phyloP scores from a whole-genome alignment of 2,113 vertebrate genomes.

The Campylomormyrus numenius region DNA sequence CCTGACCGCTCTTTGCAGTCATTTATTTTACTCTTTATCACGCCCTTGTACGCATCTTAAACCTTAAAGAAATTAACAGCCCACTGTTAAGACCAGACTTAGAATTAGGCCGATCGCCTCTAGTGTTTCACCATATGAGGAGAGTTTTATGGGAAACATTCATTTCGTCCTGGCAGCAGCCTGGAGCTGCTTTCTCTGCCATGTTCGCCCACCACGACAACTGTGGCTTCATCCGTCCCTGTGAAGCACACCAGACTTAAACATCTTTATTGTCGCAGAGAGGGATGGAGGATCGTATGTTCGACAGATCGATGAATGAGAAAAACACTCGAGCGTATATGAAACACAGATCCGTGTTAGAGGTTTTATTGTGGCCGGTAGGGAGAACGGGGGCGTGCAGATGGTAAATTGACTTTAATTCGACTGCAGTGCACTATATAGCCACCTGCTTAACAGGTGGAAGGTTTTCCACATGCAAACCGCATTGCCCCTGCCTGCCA shows the following conservation, averaged over 20 bases:
- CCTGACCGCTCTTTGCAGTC: background rate
- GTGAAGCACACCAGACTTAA: background rate
- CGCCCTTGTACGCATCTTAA: background rate
- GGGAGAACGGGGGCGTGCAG: background rate
- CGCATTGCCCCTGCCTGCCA: background rate
- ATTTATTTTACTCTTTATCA: background rate
- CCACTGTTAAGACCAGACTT: background rate
- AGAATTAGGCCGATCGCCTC: background rate
- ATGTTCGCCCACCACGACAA: background rate
- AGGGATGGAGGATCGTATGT: background rate
- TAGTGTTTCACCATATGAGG: background rate
- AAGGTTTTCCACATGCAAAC: background rate
- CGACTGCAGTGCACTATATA: background rate
- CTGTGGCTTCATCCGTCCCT: background rate
- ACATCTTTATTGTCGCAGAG: background rate
- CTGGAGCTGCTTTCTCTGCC: background rate
- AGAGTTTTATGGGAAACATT: background rate
- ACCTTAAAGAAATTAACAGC: background rate
- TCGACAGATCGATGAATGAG: background rate
- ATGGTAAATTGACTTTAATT: background rate
- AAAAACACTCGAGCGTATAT: background rate
- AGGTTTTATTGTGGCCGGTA: background rate
- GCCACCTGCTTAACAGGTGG: slow-evolving; percentile 28
- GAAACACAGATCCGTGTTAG: background rate
- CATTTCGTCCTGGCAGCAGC: background rate